Evolutionary conservation across 2,113 vertebrate species (phyloP).

Genomic region (Pangasianodon gigas): DNA sequence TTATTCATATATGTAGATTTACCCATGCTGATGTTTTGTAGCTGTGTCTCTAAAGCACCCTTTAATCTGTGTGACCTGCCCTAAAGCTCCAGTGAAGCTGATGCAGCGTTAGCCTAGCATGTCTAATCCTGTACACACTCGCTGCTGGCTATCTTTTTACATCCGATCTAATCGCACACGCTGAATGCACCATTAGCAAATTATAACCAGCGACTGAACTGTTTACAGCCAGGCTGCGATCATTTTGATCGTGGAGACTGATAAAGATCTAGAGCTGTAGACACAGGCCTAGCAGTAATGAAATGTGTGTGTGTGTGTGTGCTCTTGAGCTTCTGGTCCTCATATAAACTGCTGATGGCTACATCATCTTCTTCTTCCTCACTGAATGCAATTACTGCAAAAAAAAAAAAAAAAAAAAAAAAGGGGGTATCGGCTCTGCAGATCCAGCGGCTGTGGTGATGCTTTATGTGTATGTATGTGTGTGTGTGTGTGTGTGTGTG

Average conservation of each 20-base stretch:
- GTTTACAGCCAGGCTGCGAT: slow-evolving; percentile 49
- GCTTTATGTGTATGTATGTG: slow-evolving; percentile 7
- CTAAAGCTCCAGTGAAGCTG: slow-evolving; percentile 20
- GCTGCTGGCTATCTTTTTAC: neutral
- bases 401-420: neutral
- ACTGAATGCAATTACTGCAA: slow-evolving; percentile 26
- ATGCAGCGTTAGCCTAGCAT: slow-evolving; percentile 1
- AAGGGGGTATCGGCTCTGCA: neutral
- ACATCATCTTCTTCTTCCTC: slow-evolving; percentile 23
- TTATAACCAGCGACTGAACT: neutral
- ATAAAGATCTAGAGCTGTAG: slow-evolving; percentile 53
- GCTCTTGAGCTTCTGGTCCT: slow-evolving; percentile 18
- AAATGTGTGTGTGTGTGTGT: slow-evolving; percentile 9
- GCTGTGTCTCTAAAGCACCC: neutral
- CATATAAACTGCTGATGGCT: slow-evolving; percentile 34
- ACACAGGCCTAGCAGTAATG: neutral
- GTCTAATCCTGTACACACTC: neutral
- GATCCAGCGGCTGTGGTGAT: neutral
- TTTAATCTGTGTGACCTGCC: slow-evolving; percentile 12
- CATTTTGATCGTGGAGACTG: slow-evolving; percentile 49
- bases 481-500: slow-evolving; percentile 8
- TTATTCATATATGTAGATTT: neutral
- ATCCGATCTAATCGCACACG: neutral
- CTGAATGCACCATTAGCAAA: neutral
- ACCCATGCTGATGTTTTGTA: neutral